A percentile compares a stretch with the other conserved stretches of the same genome.
Conservation (phyloP, 2,113 vertebrate species). For the Dipodomys ordii region DNA sequence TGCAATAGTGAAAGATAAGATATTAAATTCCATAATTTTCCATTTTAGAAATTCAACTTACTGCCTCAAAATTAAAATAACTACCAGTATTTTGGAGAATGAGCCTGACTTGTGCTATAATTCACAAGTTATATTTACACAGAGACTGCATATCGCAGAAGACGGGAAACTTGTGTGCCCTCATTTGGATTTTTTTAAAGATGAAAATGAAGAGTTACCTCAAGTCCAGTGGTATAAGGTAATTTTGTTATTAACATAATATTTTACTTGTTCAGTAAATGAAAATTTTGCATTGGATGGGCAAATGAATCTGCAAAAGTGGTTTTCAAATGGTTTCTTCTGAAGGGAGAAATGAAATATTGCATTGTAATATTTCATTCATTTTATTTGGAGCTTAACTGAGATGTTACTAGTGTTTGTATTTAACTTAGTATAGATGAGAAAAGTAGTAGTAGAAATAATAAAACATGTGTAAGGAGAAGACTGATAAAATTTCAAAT, state of each 20-base stretch:
- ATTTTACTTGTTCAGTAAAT: slow-evolving; percentile 8
- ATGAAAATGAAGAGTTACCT: slow-evolving; percentile 80
- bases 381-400: slow-evolving; percentile 14
- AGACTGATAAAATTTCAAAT: neutral
- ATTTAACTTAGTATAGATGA: slow-evolving; percentile 1
- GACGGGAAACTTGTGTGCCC: slow-evolving; percentile 89
- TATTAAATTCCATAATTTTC: slow-evolving; percentile 52
- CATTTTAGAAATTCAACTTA: slow-evolving; percentile 85
- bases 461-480: slow-evolving; percentile 10
- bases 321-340: neutral
- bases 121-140: slow-evolving; percentile 67
- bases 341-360: neutral
- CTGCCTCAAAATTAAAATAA: slow-evolving; percentile 69
- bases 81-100: slow-evolving; percentile 81
- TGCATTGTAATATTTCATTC: neutral
- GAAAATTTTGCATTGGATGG: neutral
- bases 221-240: slow-evolving; percentile 93
- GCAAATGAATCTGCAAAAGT: neutral
- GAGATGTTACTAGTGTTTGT: neutral
- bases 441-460: neutral
- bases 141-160: slow-evolving; percentile 39
- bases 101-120: slow-evolving; percentile 86
- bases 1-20: neutral
- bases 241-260: slow-evolving; percentile 51
- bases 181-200: slow-evolving; percentile 82